These are phyloP conservation scores for Volucella zonaria DNA, from an alignment of 2,888 invertebrate species.

Conservation along the genomic window DNA sequence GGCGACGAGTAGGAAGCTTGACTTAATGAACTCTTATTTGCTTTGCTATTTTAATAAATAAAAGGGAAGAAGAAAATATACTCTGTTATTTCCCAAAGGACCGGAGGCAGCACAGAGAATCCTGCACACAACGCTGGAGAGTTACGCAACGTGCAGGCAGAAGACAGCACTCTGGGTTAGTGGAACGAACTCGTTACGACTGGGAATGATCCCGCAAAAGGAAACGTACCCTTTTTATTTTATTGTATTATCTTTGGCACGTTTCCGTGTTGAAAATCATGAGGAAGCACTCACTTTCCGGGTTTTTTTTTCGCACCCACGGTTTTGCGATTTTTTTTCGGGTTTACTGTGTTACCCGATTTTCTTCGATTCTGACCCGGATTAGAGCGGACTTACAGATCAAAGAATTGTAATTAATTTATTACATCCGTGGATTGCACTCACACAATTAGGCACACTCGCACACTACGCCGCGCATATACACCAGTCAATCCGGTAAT, in stretches of 20 bases:
- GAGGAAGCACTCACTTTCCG: conserved; percentile 13
- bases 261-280: conserved; percentile 12
- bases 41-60: conserved; percentile 56
- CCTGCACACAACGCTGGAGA: conserved; percentile 5
- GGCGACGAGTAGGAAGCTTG: conserved; percentile 52
- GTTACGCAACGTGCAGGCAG: conserved; percentile 59
- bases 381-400: conserved; percentile 50
- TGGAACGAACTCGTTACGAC: conserved; percentile 44
- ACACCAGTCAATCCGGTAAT: conserved; percentile 15
- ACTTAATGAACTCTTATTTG: conserved; percentile 73
- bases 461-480: background rate
- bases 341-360: too few relatives aligned
- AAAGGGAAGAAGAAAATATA: conserved; percentile 41
- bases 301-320: background rate
- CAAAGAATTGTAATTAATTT: conserved; percentile 48
- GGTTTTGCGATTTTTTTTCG: too few relatives aligned
- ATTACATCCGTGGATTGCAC: conserved; percentile 31
- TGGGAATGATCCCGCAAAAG: conserved; percentile 23
- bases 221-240: conserved; percentile 39
- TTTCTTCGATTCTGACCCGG: conserved; percentile 12
- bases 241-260: conserved; percentile 29
- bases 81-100: conserved; percentile 62
- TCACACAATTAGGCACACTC: conserved; percentile 18
- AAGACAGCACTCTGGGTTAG: conserved; percentile 60
- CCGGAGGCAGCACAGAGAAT: conserved; percentile 37